These are phyloP conservation scores for Drosophila parabipectinata DNA, from an alignment of 1,140 invertebrate species.

Conservation along the genomic window DNA sequence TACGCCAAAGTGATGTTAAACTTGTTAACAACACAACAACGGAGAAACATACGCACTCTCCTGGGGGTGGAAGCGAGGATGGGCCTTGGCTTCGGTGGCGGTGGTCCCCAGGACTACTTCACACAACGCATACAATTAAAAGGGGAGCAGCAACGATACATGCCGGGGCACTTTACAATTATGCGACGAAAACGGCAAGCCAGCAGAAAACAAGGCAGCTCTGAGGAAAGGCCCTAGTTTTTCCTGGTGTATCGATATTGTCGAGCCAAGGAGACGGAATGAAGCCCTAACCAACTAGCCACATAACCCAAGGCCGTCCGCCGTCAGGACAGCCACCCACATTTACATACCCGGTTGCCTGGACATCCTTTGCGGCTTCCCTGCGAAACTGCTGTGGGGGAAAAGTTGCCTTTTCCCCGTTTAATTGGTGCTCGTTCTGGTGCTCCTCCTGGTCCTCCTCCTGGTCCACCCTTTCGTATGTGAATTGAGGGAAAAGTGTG, in stretches of 20 bases:
- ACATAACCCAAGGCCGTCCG: conserved; percentile 15
- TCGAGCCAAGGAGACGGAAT: conserved; percentile 5
- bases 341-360: conserved; percentile 49
- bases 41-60: conserved; percentile 3
- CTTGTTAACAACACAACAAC: conserved; percentile 67
- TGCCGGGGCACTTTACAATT: conserved; percentile 64
- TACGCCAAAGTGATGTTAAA: conserved; percentile 77
- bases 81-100: too few species aligned
- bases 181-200: conserved; percentile 32
- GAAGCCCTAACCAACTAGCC: conserved; percentile 18
- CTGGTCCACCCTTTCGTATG: not conserved
- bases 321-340: conserved; percentile 23
- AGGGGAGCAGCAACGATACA: conserved; percentile 59
- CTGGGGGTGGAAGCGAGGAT: not conserved
- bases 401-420: conserved; percentile 68
- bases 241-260: conserved; percentile 15
- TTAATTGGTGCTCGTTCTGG: conserved; percentile 60
- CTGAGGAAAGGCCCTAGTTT: not conserved
- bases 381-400: conserved; percentile 41
- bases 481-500: conserved; percentile 18
- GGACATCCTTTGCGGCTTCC: conserved; percentile 52
- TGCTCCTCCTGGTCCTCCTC: not conserved
- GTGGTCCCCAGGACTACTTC: not conserved
- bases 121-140: conserved; percentile 61
- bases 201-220: conserved; percentile 10